phyloP scores from a whole-genome alignment of 1,140 invertebrate species.

The Sitobion miscanthi region DNA sequence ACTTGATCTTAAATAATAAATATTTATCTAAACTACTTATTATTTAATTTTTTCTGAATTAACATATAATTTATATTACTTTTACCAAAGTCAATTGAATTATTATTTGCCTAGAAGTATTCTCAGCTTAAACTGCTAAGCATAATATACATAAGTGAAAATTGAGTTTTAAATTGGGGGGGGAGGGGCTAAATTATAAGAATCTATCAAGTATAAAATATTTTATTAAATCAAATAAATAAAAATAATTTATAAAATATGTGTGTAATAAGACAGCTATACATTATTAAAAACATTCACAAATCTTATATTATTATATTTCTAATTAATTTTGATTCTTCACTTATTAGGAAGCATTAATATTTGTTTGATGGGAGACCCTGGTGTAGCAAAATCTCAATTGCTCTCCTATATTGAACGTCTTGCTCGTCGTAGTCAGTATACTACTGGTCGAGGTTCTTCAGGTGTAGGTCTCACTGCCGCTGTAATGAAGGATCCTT shows the following conservation, averaged over 20 bases:
- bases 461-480: conserved; percentile 98
- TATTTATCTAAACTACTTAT: no score
- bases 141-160: no score
- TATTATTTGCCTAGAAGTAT: no score
- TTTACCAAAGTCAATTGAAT: not conserved
- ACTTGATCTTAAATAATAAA: no score
- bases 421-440: conserved; percentile 82
- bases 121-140: no score
- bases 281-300: not conserved
- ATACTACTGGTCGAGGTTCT: conserved; percentile 94
- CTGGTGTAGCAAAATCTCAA: conserved; percentile 99
- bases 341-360: conserved; percentile 85
- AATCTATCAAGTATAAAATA: no score
- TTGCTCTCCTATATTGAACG: conserved; percentile 94
- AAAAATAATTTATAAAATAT: not conserved
- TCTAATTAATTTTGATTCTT: not conserved
- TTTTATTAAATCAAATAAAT: no score
- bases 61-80: not conserved
- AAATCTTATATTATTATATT: not conserved
- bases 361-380: conserved; percentile 99
- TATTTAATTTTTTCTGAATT: not conserved
- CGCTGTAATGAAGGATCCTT: conserved; percentile 95
- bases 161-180: no score
- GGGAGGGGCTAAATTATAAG: no score
- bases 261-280: not conserved